Base-by-base conservation (phyloP, 2,113 vertebrate genomes). In the Zosterops borbonicus region DNA sequence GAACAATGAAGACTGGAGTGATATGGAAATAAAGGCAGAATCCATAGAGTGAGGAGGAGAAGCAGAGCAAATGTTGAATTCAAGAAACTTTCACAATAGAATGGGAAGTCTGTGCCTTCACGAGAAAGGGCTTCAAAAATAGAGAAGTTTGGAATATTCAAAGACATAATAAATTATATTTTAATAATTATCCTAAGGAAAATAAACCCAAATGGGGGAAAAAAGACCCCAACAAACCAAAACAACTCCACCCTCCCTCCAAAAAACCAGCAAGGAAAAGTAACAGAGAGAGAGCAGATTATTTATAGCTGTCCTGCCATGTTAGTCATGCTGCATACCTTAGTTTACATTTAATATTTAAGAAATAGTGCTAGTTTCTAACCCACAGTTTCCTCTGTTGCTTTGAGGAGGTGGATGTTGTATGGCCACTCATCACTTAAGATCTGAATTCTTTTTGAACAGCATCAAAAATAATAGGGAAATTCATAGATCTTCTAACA, bases 171-270 rank as follows among this genome's bases (percentile, higher is more conserved):
- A 41, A 59, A 86, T 50, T 39, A 18, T n/a, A 58, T 47, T 86
- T 13, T 35, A 87, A 59, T 56, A 77, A 59, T 59, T 70, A 74
- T 44, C 13, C 24, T 13, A 46, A 63, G 16, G n/a, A 39, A 93
- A 94, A 75, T 2, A 81, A 87, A 22, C 2, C 16, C 20, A 86
- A 71, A 33, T 28, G 8, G 5, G 18, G 3, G 4, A 1, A 12
- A 37, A 12, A 12, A 12, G 46, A 0, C 14, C 5, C 31, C 12
- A 37, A 17, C 23, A 67, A 59, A 15, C 6, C 6, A 59, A 31
- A 84, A 19, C 20, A 20, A 25, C 4, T 2, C 9, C 15, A 39
- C 3, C 9, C 3, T 3, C 1, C 5, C 5, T 22, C 16, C 20
- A 37, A 20, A 88, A 58, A 70, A 29, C 1, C 8, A 46, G 8